Evolutionary conservation across 2,888 invertebrate genomes (phyloP).

Genomic region (Pyrrhosoma nymphula): DNA sequence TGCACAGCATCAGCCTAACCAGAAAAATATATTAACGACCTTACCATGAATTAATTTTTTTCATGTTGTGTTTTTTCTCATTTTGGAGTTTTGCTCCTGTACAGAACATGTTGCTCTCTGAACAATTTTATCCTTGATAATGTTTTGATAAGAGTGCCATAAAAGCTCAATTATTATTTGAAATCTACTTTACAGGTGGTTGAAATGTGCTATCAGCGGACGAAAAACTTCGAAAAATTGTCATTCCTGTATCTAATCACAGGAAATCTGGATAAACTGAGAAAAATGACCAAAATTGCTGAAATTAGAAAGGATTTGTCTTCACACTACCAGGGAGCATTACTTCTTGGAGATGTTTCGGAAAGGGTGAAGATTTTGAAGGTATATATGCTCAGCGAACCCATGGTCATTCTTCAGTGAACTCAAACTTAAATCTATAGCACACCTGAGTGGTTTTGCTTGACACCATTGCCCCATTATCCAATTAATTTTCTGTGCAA

Average conservation of each 20-base stretch:
- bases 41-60: too few relatives aligned
- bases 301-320: slow-evolving; percentile 98
- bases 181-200: slow-evolving; percentile 82
- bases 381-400: slow-evolving; percentile 70
- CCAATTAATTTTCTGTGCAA: neutral
- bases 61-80: too few relatives aligned
- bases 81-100: too few relatives aligned
- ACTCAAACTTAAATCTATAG: neutral
- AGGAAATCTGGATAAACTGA: slow-evolving; percentile 97
- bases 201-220: slow-evolving; percentile 99
- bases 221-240: slow-evolving; percentile 99
- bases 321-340: slow-evolving; percentile 97
- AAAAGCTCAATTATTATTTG: neutral
- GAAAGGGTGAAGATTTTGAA: slow-evolving; percentile 93
- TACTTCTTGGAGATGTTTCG: slow-evolving; percentile 93
- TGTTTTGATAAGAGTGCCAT: too few relatives aligned
- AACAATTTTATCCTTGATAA: too few relatives aligned
- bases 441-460: neutral
- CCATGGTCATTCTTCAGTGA: slow-evolving; percentile 55
- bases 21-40: too few relatives aligned
- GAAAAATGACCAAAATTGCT: slow-evolving; percentile 99
- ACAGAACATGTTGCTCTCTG: too few relatives aligned
- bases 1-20: too few relatives aligned
- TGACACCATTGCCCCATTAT: neutral
- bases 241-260: slow-evolving; percentile 98